Evolutionary conservation across 2,888 invertebrate species (phyloP).

Genomic region (Abrostola tripartita): DNA sequence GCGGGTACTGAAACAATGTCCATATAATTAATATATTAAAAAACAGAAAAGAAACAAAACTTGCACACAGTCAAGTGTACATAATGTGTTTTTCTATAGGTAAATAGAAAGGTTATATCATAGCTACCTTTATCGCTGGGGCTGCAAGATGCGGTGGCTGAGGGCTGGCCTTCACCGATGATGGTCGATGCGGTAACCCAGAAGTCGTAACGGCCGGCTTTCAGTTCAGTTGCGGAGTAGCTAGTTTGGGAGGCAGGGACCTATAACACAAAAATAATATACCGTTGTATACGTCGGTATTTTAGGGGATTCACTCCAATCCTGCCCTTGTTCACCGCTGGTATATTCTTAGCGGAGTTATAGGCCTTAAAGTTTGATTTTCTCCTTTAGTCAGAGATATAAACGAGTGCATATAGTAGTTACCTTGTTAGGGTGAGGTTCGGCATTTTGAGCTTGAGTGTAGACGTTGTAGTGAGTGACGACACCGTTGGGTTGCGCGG

Average conservation of each 20-base stretch:
- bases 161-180: slow-evolving; percentile 97
- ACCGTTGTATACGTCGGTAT: background rate
- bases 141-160: slow-evolving; percentile 95
- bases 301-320: too few species aligned
- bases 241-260: slow-evolving; percentile 95
- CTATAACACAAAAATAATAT: slow-evolving; percentile 59
- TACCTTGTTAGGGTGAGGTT: slow-evolving; percentile 93
- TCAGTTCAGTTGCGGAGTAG: slow-evolving; percentile 95
- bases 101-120: too few species aligned
- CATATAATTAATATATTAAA: too few species aligned
- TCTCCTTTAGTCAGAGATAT: too few species aligned
- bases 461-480: slow-evolving; percentile 98
- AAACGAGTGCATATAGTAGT: background rate
- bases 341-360: background rate
- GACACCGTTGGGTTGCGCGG: slow-evolving; percentile 97
- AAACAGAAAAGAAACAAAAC: too few species aligned
- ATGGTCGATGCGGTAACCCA: slow-evolving; percentile 98
- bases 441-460: slow-evolving; percentile 92
- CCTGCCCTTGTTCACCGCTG: too few species aligned
- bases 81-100: too few species aligned
- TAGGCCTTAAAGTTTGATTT: background rate
- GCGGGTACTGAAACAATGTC: slow-evolving; percentile 91
- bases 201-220: slow-evolving; percentile 96
- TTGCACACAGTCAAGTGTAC: too few species aligned
- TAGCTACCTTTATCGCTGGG: slow-evolving; percentile 93